Evolutionary conservation across 1,140 invertebrate genomes (phyloP), one percentile per base, ranked within the genome.

Genomic region (Heterodera schachtii): DNA sequence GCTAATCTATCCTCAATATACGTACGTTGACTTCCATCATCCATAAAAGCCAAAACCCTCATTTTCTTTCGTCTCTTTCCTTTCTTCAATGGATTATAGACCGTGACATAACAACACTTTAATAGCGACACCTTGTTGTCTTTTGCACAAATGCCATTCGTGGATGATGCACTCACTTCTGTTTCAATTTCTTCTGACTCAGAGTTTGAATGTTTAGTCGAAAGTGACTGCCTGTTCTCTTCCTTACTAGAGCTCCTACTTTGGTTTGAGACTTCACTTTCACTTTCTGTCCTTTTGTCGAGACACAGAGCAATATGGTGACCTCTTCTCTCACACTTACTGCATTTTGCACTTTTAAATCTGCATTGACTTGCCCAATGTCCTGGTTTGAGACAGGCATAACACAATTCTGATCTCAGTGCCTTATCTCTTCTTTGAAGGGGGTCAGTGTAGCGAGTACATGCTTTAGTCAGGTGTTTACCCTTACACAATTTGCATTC

Each of bases 61-160:
- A n/a, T 73, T 73, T 46, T 8, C 31, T 16, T 16, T 19, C 4
- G 44, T 49, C 5, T 44, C 43, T 0, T n/a, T n/a, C n/a, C n/a
- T n/a, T n/a, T n/a, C n/a, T 49, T 4, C 49, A 73, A 31, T 16
- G 71, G 71, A 49, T 73, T 73, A 8, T 73, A 73, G 31, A 73
- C 31, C 19, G 44, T 13, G 16, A 49, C 71, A 16, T 73, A n/a
- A 3, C 16, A n/a, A 44, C 44, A 46, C 49, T 73, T 73, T 16
- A 73, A 8, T 5, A 73, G 44, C 49, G 71, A 73, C 13, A 73
- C 49, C 49, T 73, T 73, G 8, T 73, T 73, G n/a, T 44, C 49
- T 73, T 5, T 44, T 19, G 0, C 49, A 44, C 4, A 49, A 13
- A 19, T 46, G 44, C 13, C 71, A 73, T 19, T 44, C n/a, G 16